phyloP scores from a whole-genome alignment of 2,888 invertebrate species.

The Leptothorax acervorum region DNA sequence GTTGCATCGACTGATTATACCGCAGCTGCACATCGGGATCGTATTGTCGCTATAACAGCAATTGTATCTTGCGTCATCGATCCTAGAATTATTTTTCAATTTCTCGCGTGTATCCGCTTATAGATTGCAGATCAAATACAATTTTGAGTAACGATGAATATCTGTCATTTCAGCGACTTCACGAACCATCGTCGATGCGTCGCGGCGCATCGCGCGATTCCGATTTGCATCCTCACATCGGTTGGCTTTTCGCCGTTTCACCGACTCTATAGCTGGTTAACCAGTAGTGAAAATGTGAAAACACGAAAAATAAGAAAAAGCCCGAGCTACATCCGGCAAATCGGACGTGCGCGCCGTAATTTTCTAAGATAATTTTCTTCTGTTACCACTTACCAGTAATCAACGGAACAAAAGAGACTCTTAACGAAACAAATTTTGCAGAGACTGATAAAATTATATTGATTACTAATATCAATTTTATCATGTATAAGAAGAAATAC shows the following conservation, averaged over 20 bases:
- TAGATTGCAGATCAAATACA: neutral
- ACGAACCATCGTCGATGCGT: neutral
- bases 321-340: neutral
- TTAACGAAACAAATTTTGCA: neutral
- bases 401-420: neutral
- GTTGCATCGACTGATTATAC: neutral
- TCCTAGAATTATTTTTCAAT: neutral
- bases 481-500: neutral
- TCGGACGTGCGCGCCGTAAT: neutral
- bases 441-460: neutral
- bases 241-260: conserved; percentile 21
- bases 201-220: neutral
- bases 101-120: neutral
- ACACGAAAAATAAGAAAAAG: conserved; percentile 17
- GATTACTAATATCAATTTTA: neutral
- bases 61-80: neutral
- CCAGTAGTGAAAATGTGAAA: conserved; percentile 30
- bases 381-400: neutral
- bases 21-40: neutral
- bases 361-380: neutral
- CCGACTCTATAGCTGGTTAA: neutral
- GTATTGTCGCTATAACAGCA: neutral
- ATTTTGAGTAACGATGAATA: neutral
- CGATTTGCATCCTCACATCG: neutral
- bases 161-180: neutral